Base-by-base conservation (phyloP, 2,888 invertebrate genomes). In the Notodonta dromedarius region DNA sequence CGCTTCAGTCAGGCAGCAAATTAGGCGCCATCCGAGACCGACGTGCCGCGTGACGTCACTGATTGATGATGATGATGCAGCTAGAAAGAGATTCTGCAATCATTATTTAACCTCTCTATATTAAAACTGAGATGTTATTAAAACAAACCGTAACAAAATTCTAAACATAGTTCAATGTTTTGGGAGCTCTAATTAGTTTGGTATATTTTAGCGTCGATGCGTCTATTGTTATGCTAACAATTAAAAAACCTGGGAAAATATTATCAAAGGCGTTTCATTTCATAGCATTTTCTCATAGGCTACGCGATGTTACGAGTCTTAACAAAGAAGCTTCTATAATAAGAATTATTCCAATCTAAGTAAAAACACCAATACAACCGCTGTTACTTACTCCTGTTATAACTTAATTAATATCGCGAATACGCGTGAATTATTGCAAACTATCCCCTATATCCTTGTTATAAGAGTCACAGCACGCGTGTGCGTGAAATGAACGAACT, bases 51-150 rank as follows among this genome's bases (percentile, higher is more conserved):
- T 80, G 84, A 82, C 83, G 82, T 69, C 71, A 61, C 63, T 90
- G 89, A 89, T 89, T 89, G 85, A 91, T 90, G 87, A 87, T 87
- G 83, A 88, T 88, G 85, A 84, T 84, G 71, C 73, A 73, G 74
- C 70, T 62, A 50, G 16, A 16, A 4, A 46, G n/a, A 46, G 6
- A 3, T 9, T 16, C 8, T 1, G 9, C 16, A 50, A 50, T 50
- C 16, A 16, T 16, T 6, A n/a, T 42, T 42, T 42, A n/a, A 4
- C n/a, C 46, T n/a, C 4, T n/a, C 42, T 11, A 11, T 24, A 24
- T 42, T 11, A 11, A 9, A 42, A 42, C 11, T 11, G 3, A n/a
- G 53, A 32, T 53, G 54, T 54, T 52, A 0, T 32, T 32, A 52
- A 13, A 52, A 52, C 50, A 50, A 50, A 16, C 5, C 16, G 50